These are phyloP conservation scores for Tenthredo distinguenda DNA, from an alignment of 2,888 invertebrate species.

Conservation along the genomic window DNA sequence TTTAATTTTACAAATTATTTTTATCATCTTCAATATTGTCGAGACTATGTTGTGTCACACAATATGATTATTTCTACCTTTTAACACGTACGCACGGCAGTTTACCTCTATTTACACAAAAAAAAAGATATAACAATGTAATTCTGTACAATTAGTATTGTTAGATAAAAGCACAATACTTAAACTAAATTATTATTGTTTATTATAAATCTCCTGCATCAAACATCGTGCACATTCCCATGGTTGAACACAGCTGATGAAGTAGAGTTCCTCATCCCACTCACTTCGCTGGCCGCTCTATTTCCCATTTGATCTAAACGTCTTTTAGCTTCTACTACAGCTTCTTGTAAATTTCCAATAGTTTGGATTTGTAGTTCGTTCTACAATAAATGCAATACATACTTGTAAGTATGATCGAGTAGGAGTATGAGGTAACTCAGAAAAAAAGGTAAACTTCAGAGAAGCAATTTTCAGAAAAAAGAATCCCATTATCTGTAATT, in stretches of 20 bases:
- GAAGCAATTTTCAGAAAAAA: neutral
- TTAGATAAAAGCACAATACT: conserved; percentile 51
- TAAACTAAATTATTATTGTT: conserved; percentile 30
- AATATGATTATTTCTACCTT: neutral
- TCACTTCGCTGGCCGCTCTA: conserved; percentile 72
- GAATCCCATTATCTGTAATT: neutral
- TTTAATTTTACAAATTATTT: neutral
- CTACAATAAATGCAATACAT: conserved; percentile 60
- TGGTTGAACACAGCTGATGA: conserved; percentile 72
- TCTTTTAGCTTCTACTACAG: conserved; percentile 74
- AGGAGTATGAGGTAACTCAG: neutral
- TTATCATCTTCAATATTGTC: neutral
- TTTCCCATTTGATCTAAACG: conserved; percentile 72
- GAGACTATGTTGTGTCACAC: neutral
- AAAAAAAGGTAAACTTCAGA: neutral
- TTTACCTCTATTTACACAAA: conserved; percentile 30
- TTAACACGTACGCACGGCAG: neutral
- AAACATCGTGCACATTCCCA: conserved; percentile 76
- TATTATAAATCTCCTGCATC: conserved; percentile 57
- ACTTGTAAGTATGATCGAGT: conserved; percentile 6
- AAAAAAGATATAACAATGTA: conserved; percentile 29
- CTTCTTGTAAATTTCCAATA: conserved; percentile 73
- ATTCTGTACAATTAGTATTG: conserved; percentile 57
- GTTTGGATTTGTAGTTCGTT: conserved; percentile 74
- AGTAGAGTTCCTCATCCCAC: conserved; percentile 73